Conservation (phyloP, 2,797 vertebrate species). For the Poeciliopsis turneri region DNA sequence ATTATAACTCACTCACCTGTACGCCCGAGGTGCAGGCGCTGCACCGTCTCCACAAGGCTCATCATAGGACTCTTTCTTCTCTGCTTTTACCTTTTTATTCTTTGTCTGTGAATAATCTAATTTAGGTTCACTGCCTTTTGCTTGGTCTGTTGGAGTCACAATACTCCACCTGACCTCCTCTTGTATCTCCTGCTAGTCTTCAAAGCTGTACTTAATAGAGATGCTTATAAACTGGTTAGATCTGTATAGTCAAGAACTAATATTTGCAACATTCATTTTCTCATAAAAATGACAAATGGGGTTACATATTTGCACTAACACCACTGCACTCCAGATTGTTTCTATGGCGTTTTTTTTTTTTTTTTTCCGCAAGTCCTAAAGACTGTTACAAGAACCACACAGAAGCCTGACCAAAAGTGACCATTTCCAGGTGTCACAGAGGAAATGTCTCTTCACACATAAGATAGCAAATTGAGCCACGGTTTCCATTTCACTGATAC, state of each 20-base stretch:
- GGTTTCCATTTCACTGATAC: background rate
- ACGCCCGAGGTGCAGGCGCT: background rate
- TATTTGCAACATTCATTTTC: no score
- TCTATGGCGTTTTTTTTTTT: no score
- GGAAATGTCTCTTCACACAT: background rate
- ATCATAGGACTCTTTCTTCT: background rate
- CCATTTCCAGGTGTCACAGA: background rate
- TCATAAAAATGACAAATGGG: no score
- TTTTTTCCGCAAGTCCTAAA: background rate
- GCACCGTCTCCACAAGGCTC: background rate
- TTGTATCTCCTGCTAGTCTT: background rate
- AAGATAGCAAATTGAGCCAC: background rate
- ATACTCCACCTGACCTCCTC: constrained; percentile 10
- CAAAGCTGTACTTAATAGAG: background rate
- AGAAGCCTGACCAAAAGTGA: background rate
- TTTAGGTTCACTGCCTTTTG: background rate
- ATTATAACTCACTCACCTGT: constrained; percentile 37
- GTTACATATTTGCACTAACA: no score
- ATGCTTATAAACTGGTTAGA: background rate
- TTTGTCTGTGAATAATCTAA: background rate
- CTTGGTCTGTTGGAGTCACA: background rate
- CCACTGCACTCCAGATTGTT: background rate
- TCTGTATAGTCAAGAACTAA: background rate
- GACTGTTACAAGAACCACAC: background rate
- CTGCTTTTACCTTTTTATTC: background rate